Evolutionary conservation across 1,140 invertebrate species (phyloP), one percentile per base, ranked within the genome.

Genomic region (Dreissena rostriformis): DNA sequence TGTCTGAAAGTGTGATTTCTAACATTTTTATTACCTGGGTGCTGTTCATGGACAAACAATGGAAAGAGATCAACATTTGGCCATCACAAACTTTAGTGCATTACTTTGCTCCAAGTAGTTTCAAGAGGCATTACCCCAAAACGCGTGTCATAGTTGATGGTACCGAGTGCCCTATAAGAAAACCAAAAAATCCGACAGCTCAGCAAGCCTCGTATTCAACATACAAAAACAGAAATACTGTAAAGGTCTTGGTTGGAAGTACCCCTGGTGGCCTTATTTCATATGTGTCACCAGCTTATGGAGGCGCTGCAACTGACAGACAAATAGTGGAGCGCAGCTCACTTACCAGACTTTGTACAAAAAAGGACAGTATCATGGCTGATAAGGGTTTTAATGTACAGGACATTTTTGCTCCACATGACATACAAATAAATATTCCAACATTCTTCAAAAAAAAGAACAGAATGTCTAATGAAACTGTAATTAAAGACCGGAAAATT

Each of bases 141-240:
- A n/a, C n/a, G n/a, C n/a, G n/a, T n/a, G n/a, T n/a, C n/a, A n/a
- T n/a, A n/a, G n/a, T n/a, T n/a, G n/a, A n/a, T n/a, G n/a, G n/a
- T n/a, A n/a, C n/a, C n/a, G n/a, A n/a, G n/a, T n/a, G n/a, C n/a
- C n/a, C n/a, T n/a, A n/a, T n/a, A n/a, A n/a, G n/a, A n/a, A n/a
- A n/a, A n/a, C n/a, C n/a, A n/a, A 78, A 67, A 68, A 53, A 75
- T 53, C 63, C 11, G 19, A 68, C 19, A 51, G 10, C 76, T 67
- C 76, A 78, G 26, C 76, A 78, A 49, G 86, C 86, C 51, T 86
- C 86, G 0, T 91, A 90, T 76, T 89, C 86, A 39, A 84, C 86
- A 0, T 89, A 90, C 75, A 91, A 91, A 72, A 90, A 91, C 70
- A 65, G 82, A 65, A 84, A 86, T 63, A 78, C 75, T 10, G 39